phyloP scores from a whole-genome alignment of 2,797 vertebrate species.

The Orientallactaga sibirica region DNA sequence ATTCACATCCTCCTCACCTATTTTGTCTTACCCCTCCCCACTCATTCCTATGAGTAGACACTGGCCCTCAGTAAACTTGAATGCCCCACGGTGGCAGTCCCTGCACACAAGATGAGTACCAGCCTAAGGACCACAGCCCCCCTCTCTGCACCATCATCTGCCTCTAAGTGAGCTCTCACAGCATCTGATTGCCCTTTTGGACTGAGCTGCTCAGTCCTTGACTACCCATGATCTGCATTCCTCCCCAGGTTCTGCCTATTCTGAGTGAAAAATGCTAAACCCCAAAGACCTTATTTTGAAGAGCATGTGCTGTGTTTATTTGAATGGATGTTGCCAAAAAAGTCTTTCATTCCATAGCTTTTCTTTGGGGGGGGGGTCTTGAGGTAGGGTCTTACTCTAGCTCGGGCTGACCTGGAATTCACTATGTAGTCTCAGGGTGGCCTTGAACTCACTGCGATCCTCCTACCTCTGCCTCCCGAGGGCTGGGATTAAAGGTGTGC shows the following conservation, averaged over 20 bases:
- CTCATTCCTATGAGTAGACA: not conserved
- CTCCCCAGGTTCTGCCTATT: no score
- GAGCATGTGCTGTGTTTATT: not conserved
- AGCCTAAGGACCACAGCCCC: not conserved
- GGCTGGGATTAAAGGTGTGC: no score
- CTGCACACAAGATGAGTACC: not conserved
- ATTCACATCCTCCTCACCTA: not conserved
- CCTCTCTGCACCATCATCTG: not conserved
- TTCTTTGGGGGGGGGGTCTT: no score
- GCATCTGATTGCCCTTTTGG: not conserved
- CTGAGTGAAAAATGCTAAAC: not conserved
- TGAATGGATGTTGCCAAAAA: not conserved
- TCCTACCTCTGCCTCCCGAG: no score
- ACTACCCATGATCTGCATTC: no score
- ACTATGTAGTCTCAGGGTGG: no score
- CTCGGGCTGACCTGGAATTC: no score
- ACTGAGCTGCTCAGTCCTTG: not conserved
- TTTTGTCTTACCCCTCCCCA: not conserved
- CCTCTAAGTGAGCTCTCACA: not conserved
- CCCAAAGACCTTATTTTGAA: not conserved
- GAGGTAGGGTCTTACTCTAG: no score
- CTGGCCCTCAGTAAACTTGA: not conserved
- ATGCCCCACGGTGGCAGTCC: accelerated
- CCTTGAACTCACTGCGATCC: no score
- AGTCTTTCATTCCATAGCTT: not conserved